Base-by-base conservation (phyloP, 2,888 invertebrate genomes). In the Perizoma flavofasciatum region DNA sequence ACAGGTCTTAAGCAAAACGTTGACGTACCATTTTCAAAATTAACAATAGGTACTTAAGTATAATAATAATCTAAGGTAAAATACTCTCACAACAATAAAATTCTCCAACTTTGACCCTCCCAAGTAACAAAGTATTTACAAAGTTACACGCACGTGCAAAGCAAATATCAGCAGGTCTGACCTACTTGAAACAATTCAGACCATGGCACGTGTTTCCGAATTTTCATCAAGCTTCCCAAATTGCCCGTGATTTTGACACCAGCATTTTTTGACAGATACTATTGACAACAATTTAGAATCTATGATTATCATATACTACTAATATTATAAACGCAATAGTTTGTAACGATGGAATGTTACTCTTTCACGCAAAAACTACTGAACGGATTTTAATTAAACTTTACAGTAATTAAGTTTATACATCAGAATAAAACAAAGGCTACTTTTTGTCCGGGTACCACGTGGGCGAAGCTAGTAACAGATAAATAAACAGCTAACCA, bases 91-190 rank as follows among this genome's bases (percentile, higher is more conserved):
- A 46, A 43, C 49, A 45, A 55, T 45, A 49, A 39, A 49, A 49
- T 45, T 11, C 49, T 0, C 39, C 8, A 45, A 49, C 44, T 45
- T 32, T n/a, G 44, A 48, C 49, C 55, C 49, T 55, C 39, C 39
- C 45, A 56, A 35, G 55, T 49, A 43, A 55, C 45, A 40, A 45
- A 46, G 49, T 50, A 56, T 56, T 58, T 43, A 44, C 44, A 11
- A 40, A 51, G 55, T 56, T 39, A 56, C 50, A 41, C 34, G 39
- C 43, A 5, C 49, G 11, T 32, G 11, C 55, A 49, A 50, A 46
- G 50, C 39, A 50, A 56, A 56, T 33, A 49, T 56, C 50, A 50
- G 8, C 46, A 33, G 39, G 43, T 50, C 8, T 40, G 49, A 56
- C 56, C 45, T 50, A 50, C 56, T 46, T 56, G 46, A 33, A 50